Percentiles rank a stretch among this genome's conserved stretches.
Conservation (phyloP, 2,113 vertebrate species). For the Willisornis vidua region DNA sequence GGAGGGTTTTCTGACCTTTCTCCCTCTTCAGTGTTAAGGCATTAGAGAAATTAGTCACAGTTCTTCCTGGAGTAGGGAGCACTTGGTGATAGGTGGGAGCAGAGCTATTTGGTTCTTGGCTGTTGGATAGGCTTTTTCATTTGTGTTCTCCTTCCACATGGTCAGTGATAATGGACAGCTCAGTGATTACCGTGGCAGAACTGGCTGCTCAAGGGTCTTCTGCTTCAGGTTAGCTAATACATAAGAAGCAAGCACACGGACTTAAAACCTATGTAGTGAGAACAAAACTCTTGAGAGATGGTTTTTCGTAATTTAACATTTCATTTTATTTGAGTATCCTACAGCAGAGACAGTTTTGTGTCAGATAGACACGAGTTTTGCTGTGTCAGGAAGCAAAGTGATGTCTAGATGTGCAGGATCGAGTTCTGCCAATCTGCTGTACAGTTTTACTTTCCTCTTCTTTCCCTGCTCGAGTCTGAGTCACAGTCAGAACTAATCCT, state of each 20-base stretch:
- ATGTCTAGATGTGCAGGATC: neutral
- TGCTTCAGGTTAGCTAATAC: neutral
- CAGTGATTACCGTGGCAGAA: neutral
- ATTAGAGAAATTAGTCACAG: neutral
- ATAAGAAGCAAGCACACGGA: neutral
- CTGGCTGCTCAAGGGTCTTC: neutral
- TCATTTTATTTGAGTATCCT: neutral
- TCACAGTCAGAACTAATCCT: neutral
- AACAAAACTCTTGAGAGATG: neutral
- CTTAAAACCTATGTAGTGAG: neutral
- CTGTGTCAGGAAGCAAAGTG: neutral
- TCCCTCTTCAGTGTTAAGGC: neutral
- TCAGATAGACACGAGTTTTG: neutral
- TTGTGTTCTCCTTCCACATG: neutral
- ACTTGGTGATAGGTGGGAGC: neutral
- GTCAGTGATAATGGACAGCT: neutral
- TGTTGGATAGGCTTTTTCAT: neutral
- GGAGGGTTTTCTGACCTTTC: neutral
- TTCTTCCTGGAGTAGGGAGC: accelerated
- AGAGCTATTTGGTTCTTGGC: neutral
- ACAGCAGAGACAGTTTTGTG: neutral
- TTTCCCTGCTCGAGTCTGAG: neutral
- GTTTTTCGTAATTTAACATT: neutral
- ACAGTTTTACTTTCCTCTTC: neutral
- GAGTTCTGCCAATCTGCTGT: neutral